phyloP scores from a whole-genome alignment of 2,113 vertebrate species.

The Oreochromis spilurus region DNA sequence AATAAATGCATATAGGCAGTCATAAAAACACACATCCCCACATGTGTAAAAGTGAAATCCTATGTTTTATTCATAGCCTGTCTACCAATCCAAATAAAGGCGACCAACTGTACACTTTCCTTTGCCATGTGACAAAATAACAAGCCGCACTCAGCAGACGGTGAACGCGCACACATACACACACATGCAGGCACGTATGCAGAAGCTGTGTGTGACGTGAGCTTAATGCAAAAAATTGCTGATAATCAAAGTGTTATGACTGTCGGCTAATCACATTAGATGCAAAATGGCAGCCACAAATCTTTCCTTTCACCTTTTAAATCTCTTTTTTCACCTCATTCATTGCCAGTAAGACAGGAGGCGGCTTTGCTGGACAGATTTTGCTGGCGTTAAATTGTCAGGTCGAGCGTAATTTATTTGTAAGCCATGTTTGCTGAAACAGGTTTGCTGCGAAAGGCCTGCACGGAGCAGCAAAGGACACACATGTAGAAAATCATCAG shows the following conservation, averaged over 20 bases:
- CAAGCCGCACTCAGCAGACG: neutral
- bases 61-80: constrained; percentile 17
- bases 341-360: neutral
- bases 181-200: neutral
- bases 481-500: neutral
- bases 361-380: neutral
- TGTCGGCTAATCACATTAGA: neutral
- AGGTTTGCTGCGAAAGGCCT: neutral
- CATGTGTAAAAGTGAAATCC: neutral
- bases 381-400: neutral
- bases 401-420: neutral
- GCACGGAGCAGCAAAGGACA: neutral
- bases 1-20: neutral
- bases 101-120: neutral
- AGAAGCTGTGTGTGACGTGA: neutral
- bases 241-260: neutral
- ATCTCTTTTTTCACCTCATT: constrained; percentile 13
- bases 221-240: neutral
- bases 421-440: neutral
- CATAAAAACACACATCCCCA: neutral
- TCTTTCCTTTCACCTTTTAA: constrained; percentile 14
- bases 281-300: neutral
- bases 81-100: constrained; percentile 17
- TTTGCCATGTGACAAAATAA: constrained; percentile 4
- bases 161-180: neutral